A percentile compares a stretch with the other conserved stretches of the same genome.
phyloP scores from a whole-genome alignment of 2,113 vertebrate species.

The Erinaceus europaeus region DNA sequence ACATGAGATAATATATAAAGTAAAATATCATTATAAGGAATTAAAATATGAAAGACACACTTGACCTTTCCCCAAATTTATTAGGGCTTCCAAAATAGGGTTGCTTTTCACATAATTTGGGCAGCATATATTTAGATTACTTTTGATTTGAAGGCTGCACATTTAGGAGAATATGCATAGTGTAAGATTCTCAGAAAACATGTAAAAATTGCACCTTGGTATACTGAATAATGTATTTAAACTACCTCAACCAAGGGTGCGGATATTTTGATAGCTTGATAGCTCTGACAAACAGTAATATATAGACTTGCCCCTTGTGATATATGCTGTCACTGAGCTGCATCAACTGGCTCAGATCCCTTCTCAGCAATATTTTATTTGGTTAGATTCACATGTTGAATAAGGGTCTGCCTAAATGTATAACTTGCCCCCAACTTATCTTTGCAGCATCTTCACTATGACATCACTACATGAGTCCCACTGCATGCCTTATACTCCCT shows the following conservation, averaged over 20 bases:
- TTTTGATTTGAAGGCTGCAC: slow-evolving; percentile 5
- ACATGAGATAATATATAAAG: not conserved
- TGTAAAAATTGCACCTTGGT: slow-evolving; percentile 14
- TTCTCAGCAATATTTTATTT: slow-evolving; percentile 16
- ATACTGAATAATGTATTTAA: slow-evolving; percentile 49
- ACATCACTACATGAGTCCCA: not conserved
- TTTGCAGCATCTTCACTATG: not conserved
- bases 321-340: slow-evolving; percentile 23
- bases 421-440: not conserved
- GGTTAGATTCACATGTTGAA: not conserved
- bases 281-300: slow-evolving; percentile 45
- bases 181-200: slow-evolving; percentile 33
- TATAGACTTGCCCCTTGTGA: slow-evolving; percentile 7
- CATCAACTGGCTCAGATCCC: slow-evolving; percentile 10
- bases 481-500: not conserved
- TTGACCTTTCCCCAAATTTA: slow-evolving; percentile 10
- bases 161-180: slow-evolving; percentile 3
- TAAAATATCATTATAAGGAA: not conserved
- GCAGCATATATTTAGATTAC: slow-evolving; percentile 16
- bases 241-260: slow-evolving; percentile 23
- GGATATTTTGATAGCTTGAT: slow-evolving; percentile 54
- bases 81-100: not conserved
- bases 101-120: not conserved
- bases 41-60: slow-evolving; percentile 6
- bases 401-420: not conserved